Percentiles rank a stretch among this genome's conserved stretches.
These are phyloP conservation scores for Anthophora plumipes DNA, from an alignment of 2,888 invertebrate genomes.

Conservation along the genomic window DNA sequence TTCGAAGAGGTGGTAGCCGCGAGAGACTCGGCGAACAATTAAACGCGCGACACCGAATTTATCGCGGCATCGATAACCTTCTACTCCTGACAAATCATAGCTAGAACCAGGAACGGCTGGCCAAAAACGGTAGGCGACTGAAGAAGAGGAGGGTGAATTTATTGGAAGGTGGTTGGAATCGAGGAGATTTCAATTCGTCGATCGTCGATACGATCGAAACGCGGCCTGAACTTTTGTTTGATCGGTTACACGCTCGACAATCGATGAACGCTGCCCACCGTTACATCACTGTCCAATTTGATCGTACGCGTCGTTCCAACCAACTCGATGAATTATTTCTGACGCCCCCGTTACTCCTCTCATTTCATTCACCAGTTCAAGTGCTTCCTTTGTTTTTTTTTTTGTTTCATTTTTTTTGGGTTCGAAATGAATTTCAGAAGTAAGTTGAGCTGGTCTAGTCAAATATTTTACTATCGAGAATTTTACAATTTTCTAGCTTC, in stretches of 20 bases:
- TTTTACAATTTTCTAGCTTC: too few relatives aligned
- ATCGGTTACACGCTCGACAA: constrained; percentile 28
- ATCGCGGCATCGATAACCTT: constrained; percentile 55
- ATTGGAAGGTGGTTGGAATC: constrained; percentile 47
- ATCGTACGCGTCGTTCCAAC: constrained; percentile 21
- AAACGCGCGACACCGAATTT: constrained; percentile 48
- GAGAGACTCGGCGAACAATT: constrained; percentile 43
- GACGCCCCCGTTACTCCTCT: neutral
- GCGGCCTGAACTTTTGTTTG: constrained; percentile 20
- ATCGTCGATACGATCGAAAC: constrained; percentile 29
- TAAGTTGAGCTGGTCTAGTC: too few relatives aligned
- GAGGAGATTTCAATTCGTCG: constrained; percentile 48
- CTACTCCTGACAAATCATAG: constrained; percentile 56
- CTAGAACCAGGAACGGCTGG: too few relatives aligned
- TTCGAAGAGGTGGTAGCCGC: neutral
- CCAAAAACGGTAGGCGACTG: neutral
- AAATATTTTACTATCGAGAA: too few relatives aligned
- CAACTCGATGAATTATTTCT: constrained; percentile 26
- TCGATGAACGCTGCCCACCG: constrained; percentile 6
- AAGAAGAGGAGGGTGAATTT: constrained; percentile 19
- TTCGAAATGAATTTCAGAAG: too few relatives aligned
- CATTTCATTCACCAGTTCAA: too few relatives aligned
- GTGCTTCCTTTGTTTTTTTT: neutral
- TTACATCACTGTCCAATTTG: constrained; percentile 34
- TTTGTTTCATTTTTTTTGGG: too few relatives aligned